These are phyloP conservation scores for Drosophila mojavensis DNA, from an alignment of 1,140 invertebrate species.

Conservation along the genomic window DNA sequence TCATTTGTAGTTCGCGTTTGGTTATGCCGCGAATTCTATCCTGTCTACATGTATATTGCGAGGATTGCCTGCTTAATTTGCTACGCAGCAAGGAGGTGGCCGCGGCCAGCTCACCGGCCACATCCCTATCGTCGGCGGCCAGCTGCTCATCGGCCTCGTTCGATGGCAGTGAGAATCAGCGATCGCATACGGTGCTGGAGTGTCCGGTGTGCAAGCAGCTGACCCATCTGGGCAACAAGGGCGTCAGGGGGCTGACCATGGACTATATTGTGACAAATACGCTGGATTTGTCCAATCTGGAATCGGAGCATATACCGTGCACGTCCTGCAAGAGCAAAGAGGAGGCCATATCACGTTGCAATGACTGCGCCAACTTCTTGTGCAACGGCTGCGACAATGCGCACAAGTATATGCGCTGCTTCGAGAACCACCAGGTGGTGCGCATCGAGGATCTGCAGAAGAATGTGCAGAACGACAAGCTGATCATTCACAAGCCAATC, in stretches of 20 bases:
- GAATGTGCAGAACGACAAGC: conserved; percentile 87
- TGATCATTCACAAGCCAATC: conserved; percentile 92
- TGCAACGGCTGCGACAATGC: conserved; percentile 97
- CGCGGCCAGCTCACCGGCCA: conserved; percentile 56
- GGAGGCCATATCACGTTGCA: conserved; percentile 95
- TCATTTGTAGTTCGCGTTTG: conserved; percentile 85
- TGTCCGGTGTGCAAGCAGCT: conserved; percentile 94
- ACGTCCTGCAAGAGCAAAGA: conserved; percentile 95
- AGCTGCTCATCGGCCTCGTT: conserved; percentile 83
- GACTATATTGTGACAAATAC: conserved; percentile 94
- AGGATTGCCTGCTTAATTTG: conserved; percentile 93
- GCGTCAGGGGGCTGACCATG: conserved; percentile 89
- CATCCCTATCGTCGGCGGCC: conserved; percentile 45
- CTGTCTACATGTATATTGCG: conserved; percentile 97
- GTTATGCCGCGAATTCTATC: conserved; percentile 92
- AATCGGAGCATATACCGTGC: conserved; percentile 90
- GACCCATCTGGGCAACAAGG: conserved; percentile 90
- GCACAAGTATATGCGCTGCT: conserved; percentile 97
- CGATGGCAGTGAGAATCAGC: conserved; percentile 66
- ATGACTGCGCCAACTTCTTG: conserved; percentile 96
- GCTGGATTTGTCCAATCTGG: conserved; percentile 92
- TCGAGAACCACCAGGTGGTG: conserved; percentile 95
- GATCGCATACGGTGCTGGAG: conserved; percentile 55
- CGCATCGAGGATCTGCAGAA: conserved; percentile 93
- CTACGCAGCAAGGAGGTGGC: conserved; percentile 86